Conservation (phyloP, 2,888 invertebrate genomes). For the Pollenia griseotomentosa region DNA sequence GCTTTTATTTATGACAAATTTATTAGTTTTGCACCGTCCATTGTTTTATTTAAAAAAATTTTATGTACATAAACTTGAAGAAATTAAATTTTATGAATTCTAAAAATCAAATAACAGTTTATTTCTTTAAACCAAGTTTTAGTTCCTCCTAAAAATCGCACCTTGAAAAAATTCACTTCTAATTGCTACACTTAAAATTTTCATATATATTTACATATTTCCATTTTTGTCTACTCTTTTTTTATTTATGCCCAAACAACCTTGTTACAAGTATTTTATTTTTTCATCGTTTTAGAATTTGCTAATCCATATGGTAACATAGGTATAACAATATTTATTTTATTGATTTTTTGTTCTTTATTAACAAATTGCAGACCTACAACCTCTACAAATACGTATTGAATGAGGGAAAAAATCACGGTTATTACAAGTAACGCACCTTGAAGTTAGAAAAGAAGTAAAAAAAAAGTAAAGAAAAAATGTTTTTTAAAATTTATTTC, state of each 20-base stretch:
- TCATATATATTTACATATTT: neutral
- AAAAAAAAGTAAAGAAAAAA: conserved; percentile 11
- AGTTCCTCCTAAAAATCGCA: neutral
- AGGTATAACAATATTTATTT: conserved; percentile 52
- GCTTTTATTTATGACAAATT: too few species aligned
- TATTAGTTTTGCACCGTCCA: too few species aligned
- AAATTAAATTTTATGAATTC: too few species aligned
- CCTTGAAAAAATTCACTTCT: neutral
- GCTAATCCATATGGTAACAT: conserved; percentile 44
- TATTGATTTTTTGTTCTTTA: conserved; percentile 31
- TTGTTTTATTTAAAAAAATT: too few species aligned
- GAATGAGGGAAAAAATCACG: conserved; percentile 3
- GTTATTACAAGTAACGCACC: conserved; percentile 60
- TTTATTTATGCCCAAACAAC: conserved; percentile 10
- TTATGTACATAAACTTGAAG: too few species aligned
- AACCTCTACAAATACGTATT: conserved; percentile 20
- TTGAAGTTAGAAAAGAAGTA: conserved; percentile 45
- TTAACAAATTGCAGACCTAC: conserved; percentile 48
- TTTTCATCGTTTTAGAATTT: conserved; percentile 25
- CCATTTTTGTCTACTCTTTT: neutral
- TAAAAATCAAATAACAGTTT: too few species aligned
- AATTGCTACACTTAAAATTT: too few species aligned
- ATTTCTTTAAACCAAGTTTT: too few species aligned
- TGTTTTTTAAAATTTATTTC: conserved; percentile 27
- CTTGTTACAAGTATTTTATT: conserved; percentile 32